Conservation (phyloP, 2,888 invertebrate species). For the Lycophotia porphyrea region DNA sequence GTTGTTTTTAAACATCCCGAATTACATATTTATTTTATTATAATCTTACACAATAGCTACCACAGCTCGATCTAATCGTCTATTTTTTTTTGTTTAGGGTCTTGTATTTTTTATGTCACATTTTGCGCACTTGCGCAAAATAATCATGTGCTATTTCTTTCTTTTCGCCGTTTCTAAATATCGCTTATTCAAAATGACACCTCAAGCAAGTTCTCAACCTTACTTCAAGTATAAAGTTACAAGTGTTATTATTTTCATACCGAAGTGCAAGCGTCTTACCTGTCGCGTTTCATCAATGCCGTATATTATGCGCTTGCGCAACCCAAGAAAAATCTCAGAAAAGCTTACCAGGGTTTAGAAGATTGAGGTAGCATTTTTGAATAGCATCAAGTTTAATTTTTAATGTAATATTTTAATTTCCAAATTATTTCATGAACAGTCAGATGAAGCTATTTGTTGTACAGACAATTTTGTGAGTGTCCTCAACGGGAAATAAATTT, state of each 20-base stretch:
- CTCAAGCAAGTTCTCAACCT: not conserved
- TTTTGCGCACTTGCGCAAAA: too few relatives aligned
- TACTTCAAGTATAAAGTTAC: not conserved
- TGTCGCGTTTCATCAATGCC: not conserved
- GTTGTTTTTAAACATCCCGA: too few relatives aligned
- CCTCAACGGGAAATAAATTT: too few relatives aligned
- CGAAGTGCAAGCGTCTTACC: not conserved
- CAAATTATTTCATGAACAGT: not conserved
- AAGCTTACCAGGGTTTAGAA: not conserved
- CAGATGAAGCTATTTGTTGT: not conserved
- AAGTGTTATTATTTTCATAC: conserved; percentile 16
- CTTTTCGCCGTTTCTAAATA: too few relatives aligned
- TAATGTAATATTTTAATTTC: not conserved
- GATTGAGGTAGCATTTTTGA: not conserved
- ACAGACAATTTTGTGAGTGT: too few relatives aligned
- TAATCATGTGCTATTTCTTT: too few relatives aligned
- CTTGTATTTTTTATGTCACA: too few relatives aligned
- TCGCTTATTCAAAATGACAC: not conserved
- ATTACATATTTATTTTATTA: too few relatives aligned
- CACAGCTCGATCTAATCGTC: too few relatives aligned
- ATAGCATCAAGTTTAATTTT: not conserved
- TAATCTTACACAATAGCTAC: too few relatives aligned
- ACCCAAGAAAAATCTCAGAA: not conserved
- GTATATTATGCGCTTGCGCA: conserved; percentile 29
- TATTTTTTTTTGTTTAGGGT: too few relatives aligned